Conservation (phyloP, 2,888 invertebrate species). For the Macrosiphum euphorbiae region DNA sequence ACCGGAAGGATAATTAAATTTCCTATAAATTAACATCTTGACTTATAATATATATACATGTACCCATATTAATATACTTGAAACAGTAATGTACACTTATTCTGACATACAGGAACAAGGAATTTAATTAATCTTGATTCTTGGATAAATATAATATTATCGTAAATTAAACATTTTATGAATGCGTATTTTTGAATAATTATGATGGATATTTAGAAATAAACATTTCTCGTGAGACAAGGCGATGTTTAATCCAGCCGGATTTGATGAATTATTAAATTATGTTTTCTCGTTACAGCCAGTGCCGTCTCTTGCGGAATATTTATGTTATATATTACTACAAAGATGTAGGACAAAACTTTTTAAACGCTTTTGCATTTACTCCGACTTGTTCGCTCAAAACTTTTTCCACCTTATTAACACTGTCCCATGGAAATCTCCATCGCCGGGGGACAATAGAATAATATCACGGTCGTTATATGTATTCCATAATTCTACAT, state of each 20-base stretch:
- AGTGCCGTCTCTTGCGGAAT: background rate
- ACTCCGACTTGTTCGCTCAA: background rate
- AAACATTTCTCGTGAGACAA: background rate
- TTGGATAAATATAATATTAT: background rate
- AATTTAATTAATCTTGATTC: background rate
- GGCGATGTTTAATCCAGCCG: background rate
- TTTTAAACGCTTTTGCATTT: background rate
- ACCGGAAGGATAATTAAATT: background rate
- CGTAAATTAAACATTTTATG: background rate
- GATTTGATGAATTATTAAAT: background rate
- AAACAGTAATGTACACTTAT: background rate
- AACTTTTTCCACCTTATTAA: background rate
- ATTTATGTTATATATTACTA: background rate
- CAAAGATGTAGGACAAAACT: background rate
- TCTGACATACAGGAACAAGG: background rate
- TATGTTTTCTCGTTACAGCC: background rate
- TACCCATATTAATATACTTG: background rate
- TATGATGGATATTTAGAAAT: background rate
- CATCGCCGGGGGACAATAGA: background rate
- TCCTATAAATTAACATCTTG: background rate
- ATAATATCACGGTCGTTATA: background rate
- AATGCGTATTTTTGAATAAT: background rate
- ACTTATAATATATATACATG: background rate
- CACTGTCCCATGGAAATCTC: background rate
- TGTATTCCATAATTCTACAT: background rate